A percentile compares a stretch with the other conserved stretches of the same genome.
Evolutionary conservation across 2,797 vertebrate genomes (phyloP).

Genomic region (Huso huso): DNA sequence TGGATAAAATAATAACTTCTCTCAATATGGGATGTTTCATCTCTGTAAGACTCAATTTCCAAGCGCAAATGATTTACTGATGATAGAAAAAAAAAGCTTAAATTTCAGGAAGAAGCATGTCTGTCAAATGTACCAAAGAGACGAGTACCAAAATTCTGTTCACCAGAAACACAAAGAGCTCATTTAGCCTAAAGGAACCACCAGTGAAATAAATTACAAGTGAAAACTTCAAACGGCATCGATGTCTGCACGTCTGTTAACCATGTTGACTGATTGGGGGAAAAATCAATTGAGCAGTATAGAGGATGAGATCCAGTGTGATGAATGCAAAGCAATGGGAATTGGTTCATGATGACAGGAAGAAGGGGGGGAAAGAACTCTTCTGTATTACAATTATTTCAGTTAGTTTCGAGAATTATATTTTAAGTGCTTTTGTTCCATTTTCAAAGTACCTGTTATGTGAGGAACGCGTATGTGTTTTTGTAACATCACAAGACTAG

Average conservation of each 20-base stretch:
- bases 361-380: not conserved
- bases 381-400: not conserved
- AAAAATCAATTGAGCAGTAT: conserved; percentile 1
- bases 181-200: not conserved
- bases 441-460: too few relatives aligned
- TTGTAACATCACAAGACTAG: too few relatives aligned
- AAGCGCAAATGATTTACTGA: too few relatives aligned
- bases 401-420: too few relatives aligned
- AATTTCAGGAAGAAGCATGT: too few relatives aligned
- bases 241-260: not conserved
- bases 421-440: too few relatives aligned
- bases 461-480: too few relatives aligned
- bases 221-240: not conserved
- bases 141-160: not conserved
- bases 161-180: not conserved
- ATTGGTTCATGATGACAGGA: not conserved
- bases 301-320: not conserved
- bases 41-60: too few relatives aligned
- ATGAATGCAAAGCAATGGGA: not conserved
- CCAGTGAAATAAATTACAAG: conserved; percentile 1
- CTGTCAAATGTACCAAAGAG: too few relatives aligned
- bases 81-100: too few relatives aligned
- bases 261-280: not conserved
- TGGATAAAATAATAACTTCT: too few relatives aligned
- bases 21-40: too few relatives aligned